Conservation (phyloP, 2,888 invertebrate species). For the Lasiommata megera region DNA sequence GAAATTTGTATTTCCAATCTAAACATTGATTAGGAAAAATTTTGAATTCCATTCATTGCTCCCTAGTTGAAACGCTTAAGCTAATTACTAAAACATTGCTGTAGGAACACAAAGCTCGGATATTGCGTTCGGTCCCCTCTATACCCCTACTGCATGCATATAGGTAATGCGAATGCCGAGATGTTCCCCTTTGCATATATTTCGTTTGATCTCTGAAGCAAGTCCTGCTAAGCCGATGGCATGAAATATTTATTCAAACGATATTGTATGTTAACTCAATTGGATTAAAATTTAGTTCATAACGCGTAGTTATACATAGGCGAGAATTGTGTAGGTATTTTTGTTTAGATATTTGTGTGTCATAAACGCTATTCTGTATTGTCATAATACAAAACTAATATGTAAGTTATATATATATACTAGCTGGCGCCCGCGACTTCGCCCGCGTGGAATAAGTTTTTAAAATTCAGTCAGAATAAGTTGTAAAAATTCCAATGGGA, state of each 20-base stretch:
- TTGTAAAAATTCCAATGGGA: too few relatives aligned
- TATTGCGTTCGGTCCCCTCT: conserved; percentile 40
- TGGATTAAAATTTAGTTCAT: neutral
- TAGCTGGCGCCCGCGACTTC: too few relatives aligned
- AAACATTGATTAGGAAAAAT: conserved; percentile 75
- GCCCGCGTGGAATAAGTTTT: too few relatives aligned
- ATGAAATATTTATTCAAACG: neutral
- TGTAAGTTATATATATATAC: too few relatives aligned
- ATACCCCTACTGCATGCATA: conserved; percentile 57
- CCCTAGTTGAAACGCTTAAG: conserved; percentile 74
- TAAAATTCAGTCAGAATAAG: too few relatives aligned
- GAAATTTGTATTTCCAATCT: conserved; percentile 69
- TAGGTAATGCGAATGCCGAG: conserved; percentile 20
- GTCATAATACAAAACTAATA: too few relatives aligned
- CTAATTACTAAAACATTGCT: conserved; percentile 76
- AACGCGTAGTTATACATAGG: neutral
- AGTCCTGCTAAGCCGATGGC: conserved; percentile 39
- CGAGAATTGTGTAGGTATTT: too few relatives aligned
- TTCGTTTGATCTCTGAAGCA: conserved; percentile 74
- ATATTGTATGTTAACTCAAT: neutral
- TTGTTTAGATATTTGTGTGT: too few relatives aligned
- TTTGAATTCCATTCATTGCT: conserved; percentile 56
- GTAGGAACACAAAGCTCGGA: conserved; percentile 52
- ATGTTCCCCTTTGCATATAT: conserved; percentile 58
- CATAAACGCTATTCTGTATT: too few relatives aligned